phyloP scores from a whole-genome alignment of 2,888 invertebrate genomes.

The Lasioglossum morio region DNA sequence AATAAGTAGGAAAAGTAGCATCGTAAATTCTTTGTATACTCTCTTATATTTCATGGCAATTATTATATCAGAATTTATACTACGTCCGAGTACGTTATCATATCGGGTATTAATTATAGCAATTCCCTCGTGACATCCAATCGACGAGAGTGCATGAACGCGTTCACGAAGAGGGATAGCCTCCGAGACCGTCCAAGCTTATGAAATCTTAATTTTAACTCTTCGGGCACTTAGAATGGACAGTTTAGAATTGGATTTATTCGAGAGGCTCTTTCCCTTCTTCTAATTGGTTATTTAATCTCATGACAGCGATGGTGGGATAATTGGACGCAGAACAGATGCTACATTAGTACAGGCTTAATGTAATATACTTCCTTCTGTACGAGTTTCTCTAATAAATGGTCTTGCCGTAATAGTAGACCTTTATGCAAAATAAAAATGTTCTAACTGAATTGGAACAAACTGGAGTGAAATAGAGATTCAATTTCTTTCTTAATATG shows the following conservation, averaged over 20 bases:
- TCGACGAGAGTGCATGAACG: not conserved
- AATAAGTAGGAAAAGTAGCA: constrained; percentile 36
- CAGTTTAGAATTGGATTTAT: constrained; percentile 6
- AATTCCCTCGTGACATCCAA: not conserved
- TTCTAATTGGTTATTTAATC: constrained; percentile 2
- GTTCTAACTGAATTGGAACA: too few relatives aligned
- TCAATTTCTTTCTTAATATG: too few relatives aligned
- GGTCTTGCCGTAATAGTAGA: not conserved
- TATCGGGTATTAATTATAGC: not conserved
- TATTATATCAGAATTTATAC: constrained; percentile 4
- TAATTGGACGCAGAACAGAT: not conserved
- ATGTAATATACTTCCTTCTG: not conserved
- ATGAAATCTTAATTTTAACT: not conserved
- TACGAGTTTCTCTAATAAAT: not conserved
- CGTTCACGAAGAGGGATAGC: not conserved
- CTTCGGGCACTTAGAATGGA: not conserved
- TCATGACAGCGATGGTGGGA: not conserved
- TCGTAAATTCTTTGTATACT: constrained; percentile 43
- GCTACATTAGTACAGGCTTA: not conserved
- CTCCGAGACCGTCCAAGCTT: not conserved
- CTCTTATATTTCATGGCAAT: not conserved
- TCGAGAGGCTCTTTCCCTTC: not conserved
- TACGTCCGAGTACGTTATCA: not conserved
- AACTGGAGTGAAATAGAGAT: too few relatives aligned
- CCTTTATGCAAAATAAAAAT: too few relatives aligned